Evolutionary conservation across 2,888 invertebrate species (phyloP).

Genomic region (Torymus auratus): DNA sequence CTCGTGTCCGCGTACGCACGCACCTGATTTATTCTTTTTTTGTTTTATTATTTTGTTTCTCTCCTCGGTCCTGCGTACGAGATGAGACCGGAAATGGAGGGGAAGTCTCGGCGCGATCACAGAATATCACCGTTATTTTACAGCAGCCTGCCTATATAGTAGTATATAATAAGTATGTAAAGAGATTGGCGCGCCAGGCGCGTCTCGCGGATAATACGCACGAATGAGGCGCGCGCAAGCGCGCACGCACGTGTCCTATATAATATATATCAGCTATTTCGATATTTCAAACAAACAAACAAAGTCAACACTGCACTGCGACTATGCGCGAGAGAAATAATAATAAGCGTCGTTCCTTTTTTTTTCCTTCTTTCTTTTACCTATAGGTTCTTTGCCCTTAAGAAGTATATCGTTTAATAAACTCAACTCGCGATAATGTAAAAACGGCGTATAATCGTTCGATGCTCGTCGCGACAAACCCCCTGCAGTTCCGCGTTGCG

Average conservation of each 20-base stretch:
- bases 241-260: no score
- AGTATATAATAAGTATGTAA: no score
- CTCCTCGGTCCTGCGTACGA: not conserved
- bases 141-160: no score
- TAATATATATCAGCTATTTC: conserved; percentile 6
- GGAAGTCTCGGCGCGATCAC: conserved; percentile 8
- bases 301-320: conserved; percentile 39
- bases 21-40: not conserved
- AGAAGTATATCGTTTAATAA: no score
- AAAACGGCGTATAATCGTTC: not conserved
- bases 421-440: not conserved
- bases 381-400: no score
- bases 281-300: conserved; percentile 22
- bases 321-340: conserved; percentile 33
- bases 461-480: no score
- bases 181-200: no score
- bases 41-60: not conserved
- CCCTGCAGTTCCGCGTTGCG: no score
- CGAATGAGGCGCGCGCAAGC: no score
- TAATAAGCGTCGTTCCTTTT: conserved; percentile 19
- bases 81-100: not conserved
- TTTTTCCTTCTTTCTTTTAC: conserved; percentile 18
- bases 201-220: no score
- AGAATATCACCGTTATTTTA: conserved; percentile 12
- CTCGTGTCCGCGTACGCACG: not conserved